A percentile compares a stretch with the other conserved stretches of the same genome.
Evolutionary conservation across 2,888 invertebrate genomes (phyloP).

Genomic region (Druceiella hillmani): DNA sequence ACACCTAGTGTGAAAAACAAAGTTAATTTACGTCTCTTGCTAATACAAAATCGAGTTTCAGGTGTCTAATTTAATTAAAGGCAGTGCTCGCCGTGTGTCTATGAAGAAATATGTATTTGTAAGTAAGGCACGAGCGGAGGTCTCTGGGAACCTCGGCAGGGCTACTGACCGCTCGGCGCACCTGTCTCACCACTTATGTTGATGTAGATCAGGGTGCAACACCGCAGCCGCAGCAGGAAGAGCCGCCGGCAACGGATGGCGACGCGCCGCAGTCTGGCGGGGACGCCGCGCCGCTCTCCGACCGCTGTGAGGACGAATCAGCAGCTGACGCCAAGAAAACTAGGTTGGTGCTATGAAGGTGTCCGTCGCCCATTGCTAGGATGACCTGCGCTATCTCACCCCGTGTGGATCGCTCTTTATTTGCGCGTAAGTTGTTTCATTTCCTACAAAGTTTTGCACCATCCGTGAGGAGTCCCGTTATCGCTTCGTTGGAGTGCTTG

Average conservation of each 20-base stretch:
- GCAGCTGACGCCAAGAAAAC: slow-evolving; percentile 42
- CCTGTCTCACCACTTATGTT: no score
- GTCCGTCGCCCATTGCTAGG: slow-evolving; percentile 31
- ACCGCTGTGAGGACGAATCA: slow-evolving; percentile 38
- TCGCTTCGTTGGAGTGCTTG: slow-evolving; percentile 17
- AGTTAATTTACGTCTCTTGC: no score
- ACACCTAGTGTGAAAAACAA: no score
- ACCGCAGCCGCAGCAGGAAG: slow-evolving; percentile 8
- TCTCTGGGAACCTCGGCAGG: no score
- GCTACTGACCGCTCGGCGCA: no score
- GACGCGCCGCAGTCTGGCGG: slow-evolving; percentile 23
- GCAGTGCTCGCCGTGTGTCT: no score
- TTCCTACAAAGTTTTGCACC: slow-evolving; percentile 53
- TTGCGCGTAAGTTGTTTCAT: no score
- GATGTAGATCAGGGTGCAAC: slow-evolving; percentile 26
- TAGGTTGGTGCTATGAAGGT: slow-evolving; percentile 45
- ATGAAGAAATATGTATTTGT: no score
- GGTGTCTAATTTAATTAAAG: no score
- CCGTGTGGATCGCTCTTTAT: no score
- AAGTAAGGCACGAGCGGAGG: no score
- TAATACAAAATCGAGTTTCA: no score
- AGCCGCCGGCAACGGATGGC: slow-evolving; percentile 32
- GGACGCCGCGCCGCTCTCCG: slow-evolving; percentile 22
- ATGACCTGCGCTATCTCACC: slow-evolving; percentile 32
- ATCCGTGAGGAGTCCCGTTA: slow-evolving; percentile 15